Percentiles rank a stretch among this genome's conserved stretches.
Conservation (phyloP, 2,888 invertebrate species). For the Meandrusa payeni region DNA sequence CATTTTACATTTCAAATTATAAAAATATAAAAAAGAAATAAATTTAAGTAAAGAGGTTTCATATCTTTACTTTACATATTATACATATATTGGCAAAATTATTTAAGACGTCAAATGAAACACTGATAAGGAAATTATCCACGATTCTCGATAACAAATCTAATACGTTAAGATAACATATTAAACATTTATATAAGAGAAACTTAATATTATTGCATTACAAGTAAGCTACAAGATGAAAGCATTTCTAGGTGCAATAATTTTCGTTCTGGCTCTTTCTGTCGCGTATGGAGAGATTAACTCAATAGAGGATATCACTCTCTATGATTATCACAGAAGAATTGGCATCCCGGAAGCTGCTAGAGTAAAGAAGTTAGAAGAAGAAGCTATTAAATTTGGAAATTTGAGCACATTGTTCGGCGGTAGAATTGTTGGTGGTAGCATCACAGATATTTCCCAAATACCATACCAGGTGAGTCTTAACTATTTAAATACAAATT, state of each 20-base stretch:
- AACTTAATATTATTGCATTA: too few species aligned
- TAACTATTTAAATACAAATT: too few species aligned
- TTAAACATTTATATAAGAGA: too few species aligned
- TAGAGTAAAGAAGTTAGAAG: conserved; percentile 40
- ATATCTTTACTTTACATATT: too few species aligned
- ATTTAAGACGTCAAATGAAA: too few species aligned
- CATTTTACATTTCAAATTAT: too few species aligned
- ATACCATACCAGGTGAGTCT: conserved; percentile 55
- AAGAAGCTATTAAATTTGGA: conserved; percentile 26
- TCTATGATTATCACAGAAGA: conserved; percentile 44
- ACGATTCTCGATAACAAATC: too few species aligned
- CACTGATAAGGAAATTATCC: too few species aligned
- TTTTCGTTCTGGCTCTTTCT: conserved; percentile 37
- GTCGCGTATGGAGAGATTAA: conserved; percentile 31
- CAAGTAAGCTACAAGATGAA: conserved; percentile 29
- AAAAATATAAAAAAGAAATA: too few species aligned
- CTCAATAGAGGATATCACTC: conserved; percentile 31
- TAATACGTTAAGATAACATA: too few species aligned
- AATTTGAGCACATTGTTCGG: conserved; percentile 43
- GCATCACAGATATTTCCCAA: conserved; percentile 36
- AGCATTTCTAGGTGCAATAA: conserved; percentile 23
- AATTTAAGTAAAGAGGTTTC: too few species aligned
- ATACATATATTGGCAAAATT: too few species aligned
- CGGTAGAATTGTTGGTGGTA: conserved; percentile 15
- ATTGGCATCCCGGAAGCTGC: conserved; percentile 47